These are phyloP conservation scores for Protosalanx chinensis DNA, from an alignment of 2,797 vertebrate genomes.

Conservation along the genomic window DNA sequence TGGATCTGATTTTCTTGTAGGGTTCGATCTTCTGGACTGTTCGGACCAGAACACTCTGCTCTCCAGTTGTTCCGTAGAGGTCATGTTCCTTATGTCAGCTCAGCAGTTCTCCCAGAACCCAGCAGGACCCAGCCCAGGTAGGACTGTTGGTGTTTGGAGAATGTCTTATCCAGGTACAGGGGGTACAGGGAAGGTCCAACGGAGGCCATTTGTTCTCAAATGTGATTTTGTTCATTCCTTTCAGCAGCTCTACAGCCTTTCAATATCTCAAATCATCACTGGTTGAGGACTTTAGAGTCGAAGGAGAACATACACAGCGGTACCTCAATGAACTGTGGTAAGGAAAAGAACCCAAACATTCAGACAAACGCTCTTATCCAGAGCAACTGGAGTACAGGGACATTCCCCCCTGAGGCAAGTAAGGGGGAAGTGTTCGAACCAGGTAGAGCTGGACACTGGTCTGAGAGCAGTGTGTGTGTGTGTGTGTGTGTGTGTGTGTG, in stretches of 20 bases:
- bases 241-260: slow-evolving; percentile 65
- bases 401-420: no score
- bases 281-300: slow-evolving; percentile 60
- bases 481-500: slow-evolving; percentile 1
- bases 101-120: slow-evolving; percentile 85
- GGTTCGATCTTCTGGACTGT: slow-evolving; percentile 85
- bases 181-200: no score
- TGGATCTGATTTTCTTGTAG: slow-evolving; percentile 59
- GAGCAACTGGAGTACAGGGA: no score
- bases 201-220: neutral
- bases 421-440: no score
- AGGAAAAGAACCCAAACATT: neutral
- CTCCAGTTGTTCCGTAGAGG: slow-evolving; percentile 84
- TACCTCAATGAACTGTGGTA: slow-evolving; percentile 55
- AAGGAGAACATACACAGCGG: slow-evolving; percentile 59
- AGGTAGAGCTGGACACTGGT: neutral
- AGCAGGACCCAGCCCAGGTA: slow-evolving; percentile 74
- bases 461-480: neutral
- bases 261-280: slow-evolving; percentile 55
- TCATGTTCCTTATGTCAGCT: slow-evolving; percentile 86
- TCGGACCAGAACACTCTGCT: slow-evolving; percentile 85
- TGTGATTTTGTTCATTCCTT: slow-evolving; percentile 8
- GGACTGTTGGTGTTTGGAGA: neutral
- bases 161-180: neutral
- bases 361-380: no score